Evolutionary conservation across 2,888 invertebrate genomes (phyloP), one percentile per base, ranked within the genome.

Genomic region (Teleogryllus oceanicus): DNA sequence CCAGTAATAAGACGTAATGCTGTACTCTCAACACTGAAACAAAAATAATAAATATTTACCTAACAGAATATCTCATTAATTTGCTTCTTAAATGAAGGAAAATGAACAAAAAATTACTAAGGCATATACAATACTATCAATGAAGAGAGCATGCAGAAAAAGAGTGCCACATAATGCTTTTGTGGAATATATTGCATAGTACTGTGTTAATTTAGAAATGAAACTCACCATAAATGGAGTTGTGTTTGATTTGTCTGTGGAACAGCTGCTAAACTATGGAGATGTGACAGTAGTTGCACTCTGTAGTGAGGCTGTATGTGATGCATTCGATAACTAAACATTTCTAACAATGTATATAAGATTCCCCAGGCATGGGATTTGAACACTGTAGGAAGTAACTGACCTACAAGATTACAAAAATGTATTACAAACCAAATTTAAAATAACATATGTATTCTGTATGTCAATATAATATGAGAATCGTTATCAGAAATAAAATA

Each of bases 301-400:
- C 97, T 90, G 87, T 98, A 98, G 88, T 97, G 97, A 0, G 97
- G 96, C 85, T 97, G 97, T 83, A 98, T 97, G 87, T 98, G 98
- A 87, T 98, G 97, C 87, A 98, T 93, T 77, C 98, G 91, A 86
- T 97, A 97, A 82, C 96, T 96, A 87, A 98, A 97, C 97, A 98
- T 98, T 87, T 98, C 98, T 85, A 98, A 87, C 74, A 98, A 88
- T 0, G 97, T 97, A 86, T 98, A 97, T n/a, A 98, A 89, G 80
- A 96, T 97, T 37, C 96, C 96, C 97, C 97, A 97, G 0, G 96
- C 96, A 84, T 97, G 96, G 18, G 94, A 94, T 86, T 96, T 96
- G 86, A 96, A 96, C 74, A 97, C 97, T 49, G 93, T 94, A 0
- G 98, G 97, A 83, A 98, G 87, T 76, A 98, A 87, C 87, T 97